Conservation (phyloP, 2,113 vertebrate species). For the Piprites chloris region DNA sequence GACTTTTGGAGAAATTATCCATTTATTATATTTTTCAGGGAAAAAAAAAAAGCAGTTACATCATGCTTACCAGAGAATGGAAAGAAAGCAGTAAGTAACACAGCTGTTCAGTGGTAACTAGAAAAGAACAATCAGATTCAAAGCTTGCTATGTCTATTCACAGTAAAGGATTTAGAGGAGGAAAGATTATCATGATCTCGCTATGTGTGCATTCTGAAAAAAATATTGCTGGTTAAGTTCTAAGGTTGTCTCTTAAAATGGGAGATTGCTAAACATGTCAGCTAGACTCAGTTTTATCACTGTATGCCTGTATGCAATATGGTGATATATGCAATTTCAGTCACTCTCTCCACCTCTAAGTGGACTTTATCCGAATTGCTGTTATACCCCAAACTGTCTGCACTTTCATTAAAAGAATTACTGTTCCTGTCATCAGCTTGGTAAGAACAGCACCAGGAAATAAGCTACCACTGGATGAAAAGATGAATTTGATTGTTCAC, state of each 20-base stretch:
- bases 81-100: background rate
- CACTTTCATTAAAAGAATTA: background rate
- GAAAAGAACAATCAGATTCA: background rate
- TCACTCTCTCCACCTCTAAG: background rate
- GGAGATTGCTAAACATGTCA: background rate
- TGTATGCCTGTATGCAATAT: background rate
- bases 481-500: background rate
- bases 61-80: background rate
- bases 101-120: background rate
- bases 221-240: background rate
- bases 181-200: background rate
- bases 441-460: background rate
- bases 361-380: background rate
- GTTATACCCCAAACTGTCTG: background rate
- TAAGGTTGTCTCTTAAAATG: background rate
- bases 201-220: background rate
- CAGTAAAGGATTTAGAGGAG: background rate
- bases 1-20: background rate
- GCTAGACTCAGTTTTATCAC: background rate
- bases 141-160: background rate
- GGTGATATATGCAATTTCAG: background rate
- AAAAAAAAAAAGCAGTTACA: background rate
- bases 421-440: background rate
- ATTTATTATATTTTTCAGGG: background rate
- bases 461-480: background rate